Evolutionary conservation across 2,888 invertebrate species (phyloP), one percentile per base, ranked within the genome.

Genomic region (Mythimna vitellina): DNA sequence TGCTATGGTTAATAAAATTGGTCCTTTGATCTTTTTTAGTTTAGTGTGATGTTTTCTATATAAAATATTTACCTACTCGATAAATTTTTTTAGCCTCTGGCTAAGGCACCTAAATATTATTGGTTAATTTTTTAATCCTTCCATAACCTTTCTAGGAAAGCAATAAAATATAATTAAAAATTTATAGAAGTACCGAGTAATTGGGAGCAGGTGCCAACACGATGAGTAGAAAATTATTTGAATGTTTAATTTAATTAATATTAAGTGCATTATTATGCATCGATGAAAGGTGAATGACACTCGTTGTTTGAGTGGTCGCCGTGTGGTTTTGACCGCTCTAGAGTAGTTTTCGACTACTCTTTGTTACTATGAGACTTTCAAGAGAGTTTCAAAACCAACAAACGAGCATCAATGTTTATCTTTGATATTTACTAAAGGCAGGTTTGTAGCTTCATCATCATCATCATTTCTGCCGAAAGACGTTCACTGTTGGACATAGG

Each of bases 181-280:
- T 63, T 72, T 56, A 20, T 65, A 46, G 22, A 65, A 77, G 58
- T 62, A 81, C 66, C 58, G 53, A 73, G 49, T 73, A 67, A 66
- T 68, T 78, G 58, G 14, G 32, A 53, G 69, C 84, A 84, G 83
- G 74, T 83, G 83, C 65, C 29, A 35, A 70, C 54, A 32, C 67
- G 25, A 62, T 65, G 62, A 57, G 35, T 73, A 38, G 57, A 25
- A 70, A 69, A 62, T 61, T 35, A 71, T 84, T 84, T 60, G 58
- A 84, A 77, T 72, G 53, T 65, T 70, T 62, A 69, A 76, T 83
- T 74, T 65, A 65, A 74, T 69, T 73, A 78, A 57, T 62, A 54
- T 61, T 54, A 65, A 73, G 10, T 81, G 51, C 17, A 67, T 63
- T 70, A 81, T 61, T 81, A 81, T 80, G 54, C 78, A 1, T 65